Conservation (phyloP, 2,888 invertebrate species). For the Caenorhabditis afra region DNA sequence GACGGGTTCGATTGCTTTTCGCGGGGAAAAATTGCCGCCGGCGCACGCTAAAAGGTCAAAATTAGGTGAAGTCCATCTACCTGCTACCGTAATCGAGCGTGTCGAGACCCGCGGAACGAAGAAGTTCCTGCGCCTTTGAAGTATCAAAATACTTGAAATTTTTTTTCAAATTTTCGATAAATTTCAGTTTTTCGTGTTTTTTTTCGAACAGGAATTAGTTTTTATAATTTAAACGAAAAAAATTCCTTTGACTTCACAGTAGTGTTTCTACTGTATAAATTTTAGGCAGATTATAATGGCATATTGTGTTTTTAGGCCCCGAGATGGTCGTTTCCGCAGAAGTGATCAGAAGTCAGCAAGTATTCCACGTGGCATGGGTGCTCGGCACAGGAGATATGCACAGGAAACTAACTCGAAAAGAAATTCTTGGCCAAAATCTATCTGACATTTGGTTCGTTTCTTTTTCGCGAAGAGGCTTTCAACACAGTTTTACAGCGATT, state of each 20-base stretch:
- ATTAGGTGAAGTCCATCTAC: neutral
- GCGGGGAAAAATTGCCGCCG: too few species aligned
- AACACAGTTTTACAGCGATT: constrained; percentile 4
- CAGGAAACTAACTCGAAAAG: constrained; percentile 5
- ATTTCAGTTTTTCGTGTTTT: neutral
- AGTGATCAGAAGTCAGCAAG: constrained; percentile 12
- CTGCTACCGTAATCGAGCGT: constrained; percentile 2
- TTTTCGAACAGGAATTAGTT: too few species aligned
- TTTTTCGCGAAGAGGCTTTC: too few species aligned
- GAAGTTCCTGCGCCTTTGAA: constrained; percentile 6
- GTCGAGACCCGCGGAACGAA: neutral
- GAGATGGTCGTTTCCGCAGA: constrained; percentile 38
- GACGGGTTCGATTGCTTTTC: too few species aligned
- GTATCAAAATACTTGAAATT: neutral
- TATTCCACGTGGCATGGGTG: constrained; percentile 26
- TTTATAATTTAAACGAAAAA: constrained; percentile 2
- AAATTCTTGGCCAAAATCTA: constrained; percentile 28
- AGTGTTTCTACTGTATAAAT: too few species aligned
- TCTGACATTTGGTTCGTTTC: constrained; percentile 16
- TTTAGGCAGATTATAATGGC: too few species aligned
- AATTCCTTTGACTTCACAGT: too few species aligned
- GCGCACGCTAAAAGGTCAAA: too few species aligned
- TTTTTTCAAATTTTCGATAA: neutral
- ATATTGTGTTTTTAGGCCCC: neutral
- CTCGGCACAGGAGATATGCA: constrained; percentile 20